Conservation (phyloP, 2,888 invertebrate genomes). For the Schizotus pectinicornis region DNA sequence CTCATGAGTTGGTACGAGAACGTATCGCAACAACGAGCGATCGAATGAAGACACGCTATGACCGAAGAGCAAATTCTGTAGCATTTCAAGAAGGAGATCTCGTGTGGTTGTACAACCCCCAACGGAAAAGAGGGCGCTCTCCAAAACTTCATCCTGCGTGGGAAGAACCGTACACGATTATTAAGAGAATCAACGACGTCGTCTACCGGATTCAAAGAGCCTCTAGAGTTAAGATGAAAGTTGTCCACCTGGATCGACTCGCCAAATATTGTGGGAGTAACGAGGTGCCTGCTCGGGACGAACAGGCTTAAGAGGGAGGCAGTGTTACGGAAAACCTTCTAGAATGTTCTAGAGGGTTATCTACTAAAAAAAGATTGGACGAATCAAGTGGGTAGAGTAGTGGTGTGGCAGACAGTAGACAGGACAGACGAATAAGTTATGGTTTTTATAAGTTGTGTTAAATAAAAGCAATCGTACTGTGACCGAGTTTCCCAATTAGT, state of each 20-base stretch:
- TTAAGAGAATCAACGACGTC: slow-evolving; percentile 29
- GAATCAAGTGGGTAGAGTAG: too few species aligned
- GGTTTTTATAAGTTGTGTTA: too few species aligned
- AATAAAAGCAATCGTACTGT: too few species aligned
- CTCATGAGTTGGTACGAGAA: slow-evolving; percentile 1
- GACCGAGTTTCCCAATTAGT: too few species aligned
- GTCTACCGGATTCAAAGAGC: slow-evolving; percentile 25
- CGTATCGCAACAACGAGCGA: slow-evolving; percentile 7
- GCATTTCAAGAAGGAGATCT: slow-evolving; percentile 18
- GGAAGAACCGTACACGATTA: slow-evolving; percentile 27
- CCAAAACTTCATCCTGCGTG: slow-evolving; percentile 27
- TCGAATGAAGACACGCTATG: slow-evolving; percentile 25
- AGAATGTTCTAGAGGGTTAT: too few species aligned
- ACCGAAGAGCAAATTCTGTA: slow-evolving; percentile 15
- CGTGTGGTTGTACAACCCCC: slow-evolving; percentile 32
- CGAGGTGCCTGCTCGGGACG: not conserved
- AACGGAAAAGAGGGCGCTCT: slow-evolving; percentile 13
- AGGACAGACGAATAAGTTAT: too few species aligned
- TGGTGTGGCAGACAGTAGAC: too few species aligned
- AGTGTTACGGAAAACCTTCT: too few species aligned
- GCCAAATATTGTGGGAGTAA: slow-evolving; percentile 7
- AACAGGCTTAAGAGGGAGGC: slow-evolving; percentile 7
- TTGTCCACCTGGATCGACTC: slow-evolving; percentile 28
- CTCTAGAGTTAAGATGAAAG: slow-evolving; percentile 17
- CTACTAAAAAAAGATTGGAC: too few species aligned